A percentile compares a stretch with the other conserved stretches of the same genome.
phyloP scores from a whole-genome alignment of 2,113 vertebrate species.

The Urocynchramus pylzowi region DNA sequence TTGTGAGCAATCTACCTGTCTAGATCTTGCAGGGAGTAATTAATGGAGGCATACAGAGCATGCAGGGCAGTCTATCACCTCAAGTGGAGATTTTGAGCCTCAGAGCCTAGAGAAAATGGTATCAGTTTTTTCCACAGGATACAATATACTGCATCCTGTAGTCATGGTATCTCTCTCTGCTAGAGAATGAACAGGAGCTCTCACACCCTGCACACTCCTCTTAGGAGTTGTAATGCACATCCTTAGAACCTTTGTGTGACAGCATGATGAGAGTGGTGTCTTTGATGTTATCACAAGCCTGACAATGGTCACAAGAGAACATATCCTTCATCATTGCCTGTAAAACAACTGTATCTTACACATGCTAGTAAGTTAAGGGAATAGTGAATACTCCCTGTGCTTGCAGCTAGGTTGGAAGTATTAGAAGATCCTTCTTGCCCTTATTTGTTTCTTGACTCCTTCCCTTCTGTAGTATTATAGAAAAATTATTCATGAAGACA shows the following conservation, averaged over 20 bases:
- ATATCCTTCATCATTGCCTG: neutral
- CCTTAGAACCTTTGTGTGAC: neutral
- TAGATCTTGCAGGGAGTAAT: slow-evolving; percentile 14
- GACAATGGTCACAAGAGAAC: neutral
- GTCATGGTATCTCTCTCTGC: neutral
- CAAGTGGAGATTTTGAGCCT: neutral
- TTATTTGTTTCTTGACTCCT: neutral
- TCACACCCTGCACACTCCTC: neutral
- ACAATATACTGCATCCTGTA: neutral
- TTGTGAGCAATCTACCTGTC: neutral
- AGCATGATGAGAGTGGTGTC: neutral
- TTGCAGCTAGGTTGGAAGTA: neutral
- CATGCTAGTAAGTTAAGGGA: neutral
- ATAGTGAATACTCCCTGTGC: fast-evolving
- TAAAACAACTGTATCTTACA: neutral
- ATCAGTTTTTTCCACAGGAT: neutral
- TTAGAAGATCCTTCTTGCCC: neutral
- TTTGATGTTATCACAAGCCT: neutral
- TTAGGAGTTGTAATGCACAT: neutral
- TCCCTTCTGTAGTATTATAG: neutral
- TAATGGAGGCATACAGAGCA: neutral
- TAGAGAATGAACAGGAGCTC: neutral
- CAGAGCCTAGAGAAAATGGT: neutral
- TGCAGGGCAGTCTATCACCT: neutral
- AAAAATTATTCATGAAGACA: neutral